Conservation (phyloP, 2,113 vertebrate species). For the Mesembrinibis cayennensis region DNA sequence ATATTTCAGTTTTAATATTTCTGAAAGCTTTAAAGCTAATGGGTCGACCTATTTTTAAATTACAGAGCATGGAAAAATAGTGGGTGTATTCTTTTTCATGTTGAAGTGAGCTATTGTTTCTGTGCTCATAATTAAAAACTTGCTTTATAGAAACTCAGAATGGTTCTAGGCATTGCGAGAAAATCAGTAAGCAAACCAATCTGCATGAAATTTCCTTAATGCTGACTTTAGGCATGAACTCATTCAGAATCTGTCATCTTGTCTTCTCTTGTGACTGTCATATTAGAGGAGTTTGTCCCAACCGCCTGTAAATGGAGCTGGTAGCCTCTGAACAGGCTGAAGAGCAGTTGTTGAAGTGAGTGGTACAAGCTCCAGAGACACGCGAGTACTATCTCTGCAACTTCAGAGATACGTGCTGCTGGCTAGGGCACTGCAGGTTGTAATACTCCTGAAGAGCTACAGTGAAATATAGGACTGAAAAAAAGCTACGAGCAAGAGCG, state of each 20-base stretch:
- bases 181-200: background rate
- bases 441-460: background rate
- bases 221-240: background rate
- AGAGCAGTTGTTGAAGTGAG: background rate
- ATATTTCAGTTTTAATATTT: background rate
- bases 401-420: background rate
- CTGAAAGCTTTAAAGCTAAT: constrained; percentile 21
- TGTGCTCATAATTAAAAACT: constrained; percentile 4
- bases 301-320: background rate
- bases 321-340: background rate
- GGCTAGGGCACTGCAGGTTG: background rate
- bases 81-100: constrained; percentile 19
- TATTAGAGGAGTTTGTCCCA: background rate
- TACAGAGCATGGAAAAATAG: constrained; percentile 19
- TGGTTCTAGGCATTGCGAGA: background rate
- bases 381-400: background rate
- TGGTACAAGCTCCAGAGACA: background rate
- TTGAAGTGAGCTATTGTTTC: constrained; percentile 48
- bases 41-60: constrained; percentile 9
- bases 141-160: background rate
- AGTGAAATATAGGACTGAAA: background rate
- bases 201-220: background rate
- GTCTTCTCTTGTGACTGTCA: background rate
- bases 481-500: background rate
- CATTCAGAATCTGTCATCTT: background rate